Evolutionary conservation across 2,113 vertebrate species (phyloP), one percentile per base, ranked within the genome.

Genomic region (Cyrtonyx montezumae): DNA sequence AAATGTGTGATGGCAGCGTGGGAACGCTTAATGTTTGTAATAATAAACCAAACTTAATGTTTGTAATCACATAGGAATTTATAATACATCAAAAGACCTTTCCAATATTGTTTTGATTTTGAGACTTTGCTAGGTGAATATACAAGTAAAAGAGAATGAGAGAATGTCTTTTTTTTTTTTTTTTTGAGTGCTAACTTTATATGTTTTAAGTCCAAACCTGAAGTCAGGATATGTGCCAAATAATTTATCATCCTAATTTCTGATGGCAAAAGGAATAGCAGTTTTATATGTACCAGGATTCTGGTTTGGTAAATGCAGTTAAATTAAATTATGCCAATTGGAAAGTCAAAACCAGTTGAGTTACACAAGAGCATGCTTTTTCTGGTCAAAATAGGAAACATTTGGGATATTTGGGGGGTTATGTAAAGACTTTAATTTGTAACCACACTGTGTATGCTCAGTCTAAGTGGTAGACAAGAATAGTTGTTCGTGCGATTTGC

Each of bases 391-490:
- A 95, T 95, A 96, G 94, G 96, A 96, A 96, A 94, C 96, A 96
- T 94, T 96, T 94, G 95, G 91, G 95, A 94, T 96, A 92, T 94
- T 96, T 96, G 70, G 87, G 89, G 87, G 87, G 94, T 94, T 96
- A 94, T 95, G 95, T 96, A 96, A 96, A 96, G 93, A 94, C 96
- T 94, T 96, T 80, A 91, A 96, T 96, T 96, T 96, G 65, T 96
- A 95, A 96, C 95, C 90, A 86, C 87, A 75, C 91, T 65, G 26
- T 85, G 66, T 93, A 67, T 79, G 87, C 89, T 91, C 88, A 95
- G 70, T 69, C 67, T 65, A 87, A 94, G 84, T 76, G 37, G 88
- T 62, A 94, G 96, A 67, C 84, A 91, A 71, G 89, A 91, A 46
- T 12, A 91, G 87, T 68, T 93, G 63, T 59, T 93, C 18, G 1